Evolutionary conservation across 2,113 vertebrate genomes (phyloP).

Genomic region (mouse (Mus musculus)): GRCm39 chr14:59157501-59158000

Average conservation of each 20-base stretch:
- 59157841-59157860: too few relatives aligned
- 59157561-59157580: not conserved
- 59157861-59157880: not conserved
- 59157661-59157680: not conserved
- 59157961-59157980: not conserved
- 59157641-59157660: not conserved
- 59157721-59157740: not conserved
- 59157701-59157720: not conserved
- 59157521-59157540: not conserved
- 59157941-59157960: not conserved
- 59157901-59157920: too few relatives aligned
- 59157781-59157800: not conserved
- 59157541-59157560: not conserved
- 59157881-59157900: too few relatives aligned
- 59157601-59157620: not conserved
- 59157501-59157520: not conserved
- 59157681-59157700: not conserved
- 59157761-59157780: not conserved
- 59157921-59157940: not conserved
- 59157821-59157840: not conserved
- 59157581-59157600: slow-evolving; percentile 16
- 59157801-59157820: not conserved
- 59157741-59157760: not conserved
- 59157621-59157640: not conserved
- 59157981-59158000: not conserved